Conservation (phyloP, 2,888 invertebrate species). For the Amphipoea lucens region DNA sequence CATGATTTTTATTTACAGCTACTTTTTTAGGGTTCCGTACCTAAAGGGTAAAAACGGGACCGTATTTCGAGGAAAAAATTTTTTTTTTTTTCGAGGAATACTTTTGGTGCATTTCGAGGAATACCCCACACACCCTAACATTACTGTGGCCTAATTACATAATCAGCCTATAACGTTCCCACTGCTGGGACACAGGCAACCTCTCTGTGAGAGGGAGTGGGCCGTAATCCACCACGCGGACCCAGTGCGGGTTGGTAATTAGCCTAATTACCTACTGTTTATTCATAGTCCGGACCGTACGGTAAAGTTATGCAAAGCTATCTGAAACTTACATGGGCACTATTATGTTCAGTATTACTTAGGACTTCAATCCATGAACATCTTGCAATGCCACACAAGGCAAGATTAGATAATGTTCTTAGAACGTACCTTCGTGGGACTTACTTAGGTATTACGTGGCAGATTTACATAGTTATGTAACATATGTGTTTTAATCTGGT, state of each 20-base stretch:
- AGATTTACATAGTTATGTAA: not conserved
- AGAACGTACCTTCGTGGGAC: not conserved
- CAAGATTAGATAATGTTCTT: not conserved
- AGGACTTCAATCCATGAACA: not conserved
- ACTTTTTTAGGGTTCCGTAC: no score
- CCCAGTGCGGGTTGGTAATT: no score
- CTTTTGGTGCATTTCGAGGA: no score
- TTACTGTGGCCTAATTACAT: not conserved
- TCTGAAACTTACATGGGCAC: conserved; percentile 4
- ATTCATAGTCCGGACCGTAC: not conserved
- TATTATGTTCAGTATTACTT: conserved; percentile 3
- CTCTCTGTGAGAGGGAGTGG: no score
- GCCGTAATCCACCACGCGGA: no score
- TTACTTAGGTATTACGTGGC: not conserved
- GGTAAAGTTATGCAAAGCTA: conserved; percentile 26
- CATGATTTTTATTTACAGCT: not conserved
- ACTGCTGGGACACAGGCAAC: no score
- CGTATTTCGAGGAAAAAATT: no score
- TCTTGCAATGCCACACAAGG: conserved; percentile 4
- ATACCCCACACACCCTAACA: not conserved
- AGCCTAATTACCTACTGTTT: not conserved
- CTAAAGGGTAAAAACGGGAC: no score
- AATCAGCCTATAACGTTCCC: no score
- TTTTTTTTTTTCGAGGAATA: no score
- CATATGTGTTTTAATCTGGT: not conserved